Conservation (phyloP, 1,140 invertebrate species). For the Diachasma alloeum region DNA sequence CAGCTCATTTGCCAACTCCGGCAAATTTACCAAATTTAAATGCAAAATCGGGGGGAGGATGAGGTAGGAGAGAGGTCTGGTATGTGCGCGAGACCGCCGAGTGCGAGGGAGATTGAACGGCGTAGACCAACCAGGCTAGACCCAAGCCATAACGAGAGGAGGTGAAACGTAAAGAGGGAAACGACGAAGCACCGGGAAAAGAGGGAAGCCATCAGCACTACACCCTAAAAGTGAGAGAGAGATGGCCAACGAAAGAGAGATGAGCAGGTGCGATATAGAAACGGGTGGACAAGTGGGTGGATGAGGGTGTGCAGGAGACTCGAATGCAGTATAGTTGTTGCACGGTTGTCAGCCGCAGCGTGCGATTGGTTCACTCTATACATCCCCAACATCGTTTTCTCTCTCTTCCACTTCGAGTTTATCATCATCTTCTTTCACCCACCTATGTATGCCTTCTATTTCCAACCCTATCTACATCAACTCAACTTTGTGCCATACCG, state of each 20-base stretch:
- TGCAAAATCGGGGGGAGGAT: constrained; percentile 56
- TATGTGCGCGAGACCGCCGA: constrained; percentile 10
- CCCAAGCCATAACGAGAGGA: background rate
- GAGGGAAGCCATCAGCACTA: constrained; percentile 13
- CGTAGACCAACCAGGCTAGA: constrained; percentile 18
- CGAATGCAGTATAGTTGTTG: constrained; percentile 58
- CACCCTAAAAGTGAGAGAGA: constrained; percentile 29
- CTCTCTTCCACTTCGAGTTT: constrained; percentile 26
- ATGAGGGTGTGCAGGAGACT: constrained; percentile 46
- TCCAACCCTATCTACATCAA: constrained; percentile 19
- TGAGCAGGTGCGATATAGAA: background rate
- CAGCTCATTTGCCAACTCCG: constrained; percentile 63
- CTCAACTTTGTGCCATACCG: constrained; percentile 23
- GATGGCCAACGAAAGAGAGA: constrained; percentile 30
- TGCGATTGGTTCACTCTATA: constrained; percentile 53
- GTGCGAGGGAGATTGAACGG: constrained; percentile 32
- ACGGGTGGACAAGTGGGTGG: background rate
- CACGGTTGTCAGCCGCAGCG: constrained; percentile 52
- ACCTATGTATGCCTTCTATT: constrained; percentile 27
- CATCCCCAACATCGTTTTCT: constrained; percentile 10
- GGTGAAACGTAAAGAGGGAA: constrained; percentile 11
- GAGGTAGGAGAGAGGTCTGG: background rate
- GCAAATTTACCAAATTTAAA: constrained; percentile 64
- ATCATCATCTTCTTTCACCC: constrained; percentile 18
- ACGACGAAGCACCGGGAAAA: background rate